Conservation (phyloP, 2,113 vertebrate genomes). For the Catharus fuscescens region DNA sequence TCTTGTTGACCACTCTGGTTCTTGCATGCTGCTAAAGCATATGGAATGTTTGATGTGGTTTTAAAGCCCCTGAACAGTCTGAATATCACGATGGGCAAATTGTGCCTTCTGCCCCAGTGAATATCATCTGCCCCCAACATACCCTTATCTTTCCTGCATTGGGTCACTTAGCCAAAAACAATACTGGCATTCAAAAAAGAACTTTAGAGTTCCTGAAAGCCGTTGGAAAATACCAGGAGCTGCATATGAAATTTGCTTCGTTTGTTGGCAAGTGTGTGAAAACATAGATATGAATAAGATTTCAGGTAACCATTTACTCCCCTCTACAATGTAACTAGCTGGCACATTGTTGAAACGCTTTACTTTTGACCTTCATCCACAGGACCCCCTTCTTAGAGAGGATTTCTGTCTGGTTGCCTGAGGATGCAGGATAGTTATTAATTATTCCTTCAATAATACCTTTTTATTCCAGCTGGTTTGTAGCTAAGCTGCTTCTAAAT, state of each 20-base stretch:
- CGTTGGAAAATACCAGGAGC: neutral
- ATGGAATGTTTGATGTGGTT: neutral
- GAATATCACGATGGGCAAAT: rapidly evolving
- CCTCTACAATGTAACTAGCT: neutral
- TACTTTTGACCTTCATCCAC: neutral
- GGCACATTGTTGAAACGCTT: neutral
- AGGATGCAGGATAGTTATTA: neutral
- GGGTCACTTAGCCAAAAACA: neutral
- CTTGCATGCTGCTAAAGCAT: neutral
- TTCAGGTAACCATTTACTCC: neutral
- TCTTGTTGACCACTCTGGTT: neutral
- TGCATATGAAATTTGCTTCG: neutral
- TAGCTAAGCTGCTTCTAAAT: neutral
- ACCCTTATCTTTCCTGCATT: neutral
- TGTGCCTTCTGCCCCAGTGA: neutral
- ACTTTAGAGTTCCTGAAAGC: neutral
- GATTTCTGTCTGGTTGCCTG: neutral
- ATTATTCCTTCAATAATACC: neutral
- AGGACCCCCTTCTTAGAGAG: neutral
- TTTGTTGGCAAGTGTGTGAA: neutral
- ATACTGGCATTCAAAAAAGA: neutral
- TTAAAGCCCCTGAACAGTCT: neutral
- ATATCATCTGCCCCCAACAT: rapidly evolving
- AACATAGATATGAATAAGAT: neutral
- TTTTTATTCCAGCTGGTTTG: neutral